These are phyloP conservation scores for Hydractinia echinata DNA, from an alignment of 30 jellyfish, hydroid and myxozoan genomes.

Conservation along the genomic window DNA sequence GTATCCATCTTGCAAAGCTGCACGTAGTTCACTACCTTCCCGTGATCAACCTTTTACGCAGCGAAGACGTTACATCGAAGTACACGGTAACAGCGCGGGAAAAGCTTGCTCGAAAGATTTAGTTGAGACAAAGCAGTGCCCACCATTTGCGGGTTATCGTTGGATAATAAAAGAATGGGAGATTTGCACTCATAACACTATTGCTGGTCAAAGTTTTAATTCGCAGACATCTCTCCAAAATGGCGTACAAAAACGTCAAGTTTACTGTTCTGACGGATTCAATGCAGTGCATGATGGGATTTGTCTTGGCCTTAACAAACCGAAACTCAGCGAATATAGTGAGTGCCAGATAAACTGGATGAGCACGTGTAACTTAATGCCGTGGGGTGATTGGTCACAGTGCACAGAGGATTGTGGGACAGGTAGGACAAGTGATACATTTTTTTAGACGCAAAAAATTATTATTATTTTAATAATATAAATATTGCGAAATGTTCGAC, in stretches of 20 bases:
- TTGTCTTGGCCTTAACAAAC: slow-evolving; percentile 1
- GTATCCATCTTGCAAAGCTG: slow-evolving; percentile 6
- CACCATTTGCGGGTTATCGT: background rate
- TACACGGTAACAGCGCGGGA: background rate
- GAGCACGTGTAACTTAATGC: slow-evolving; percentile 4
- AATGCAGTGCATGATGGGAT: background rate
- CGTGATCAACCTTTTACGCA: background rate
- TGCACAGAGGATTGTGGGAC: slow-evolving; percentile 11
- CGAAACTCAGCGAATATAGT: slow-evolving; percentile 14
- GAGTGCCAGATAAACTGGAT: slow-evolving; percentile 17
- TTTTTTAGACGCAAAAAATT: too few species aligned
- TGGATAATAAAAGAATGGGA: slow-evolving; percentile 23
- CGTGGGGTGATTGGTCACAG: slow-evolving; percentile 21
- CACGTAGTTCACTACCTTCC: background rate
- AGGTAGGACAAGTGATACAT: background rate
- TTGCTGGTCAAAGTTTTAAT: background rate
- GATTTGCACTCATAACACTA: background rate
- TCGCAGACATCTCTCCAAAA: background rate
- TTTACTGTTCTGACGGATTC: slow-evolving; percentile 16
- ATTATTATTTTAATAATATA: too few species aligned
- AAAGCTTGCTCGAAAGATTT: background rate
- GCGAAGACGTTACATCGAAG: background rate
- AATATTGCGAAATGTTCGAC: too few species aligned
- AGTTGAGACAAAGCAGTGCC: slow-evolving; percentile 17
- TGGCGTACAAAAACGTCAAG: slow-evolving; percentile 1